phyloP scores from a whole-genome alignment of 2,113 vertebrate genomes.

The Phalacrocorax pelagicus region DNA sequence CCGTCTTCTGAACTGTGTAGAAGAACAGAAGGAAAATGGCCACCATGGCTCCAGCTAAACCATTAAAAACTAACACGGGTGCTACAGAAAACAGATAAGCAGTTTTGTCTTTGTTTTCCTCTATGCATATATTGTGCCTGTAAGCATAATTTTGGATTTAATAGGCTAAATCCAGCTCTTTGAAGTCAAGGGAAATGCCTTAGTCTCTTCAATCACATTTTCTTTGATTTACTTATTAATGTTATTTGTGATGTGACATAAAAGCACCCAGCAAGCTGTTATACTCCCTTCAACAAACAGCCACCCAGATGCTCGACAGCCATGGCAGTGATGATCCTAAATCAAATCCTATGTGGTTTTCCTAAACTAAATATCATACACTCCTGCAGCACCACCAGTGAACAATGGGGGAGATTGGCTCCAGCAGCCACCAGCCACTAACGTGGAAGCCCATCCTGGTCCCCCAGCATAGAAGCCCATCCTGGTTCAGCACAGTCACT shows the following conservation, averaged over 20 bases:
- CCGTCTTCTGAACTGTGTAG: not conserved
- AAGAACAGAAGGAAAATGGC: not conserved
- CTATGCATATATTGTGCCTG: not conserved
- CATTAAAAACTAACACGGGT: not conserved
- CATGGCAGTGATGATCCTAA: not conserved
- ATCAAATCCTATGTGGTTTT: not conserved
- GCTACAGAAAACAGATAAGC: not conserved
- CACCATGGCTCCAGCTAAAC: not conserved
- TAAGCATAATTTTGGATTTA: not conserved
- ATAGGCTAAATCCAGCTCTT: not conserved
- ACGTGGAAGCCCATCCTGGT: not conserved
- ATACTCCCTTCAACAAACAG: not conserved
- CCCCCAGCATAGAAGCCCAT: not conserved
- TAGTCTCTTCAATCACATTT: not conserved
- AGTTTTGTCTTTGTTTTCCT: too few relatives aligned
- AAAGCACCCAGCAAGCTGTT: not conserved
- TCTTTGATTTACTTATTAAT: not conserved
- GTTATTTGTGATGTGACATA: not conserved
- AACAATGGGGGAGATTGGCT: fast-evolving
- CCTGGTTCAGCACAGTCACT: not conserved
- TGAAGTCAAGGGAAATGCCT: not conserved
- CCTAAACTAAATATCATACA: not conserved
- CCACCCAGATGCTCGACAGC: not conserved
- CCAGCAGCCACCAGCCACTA: not conserved
- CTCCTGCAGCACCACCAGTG: not conserved